Evolutionary conservation across 2,797 vertebrate genomes (phyloP), one percentile per base, ranked within the genome.

Genomic region (Acanthopagrus latus): DNA sequence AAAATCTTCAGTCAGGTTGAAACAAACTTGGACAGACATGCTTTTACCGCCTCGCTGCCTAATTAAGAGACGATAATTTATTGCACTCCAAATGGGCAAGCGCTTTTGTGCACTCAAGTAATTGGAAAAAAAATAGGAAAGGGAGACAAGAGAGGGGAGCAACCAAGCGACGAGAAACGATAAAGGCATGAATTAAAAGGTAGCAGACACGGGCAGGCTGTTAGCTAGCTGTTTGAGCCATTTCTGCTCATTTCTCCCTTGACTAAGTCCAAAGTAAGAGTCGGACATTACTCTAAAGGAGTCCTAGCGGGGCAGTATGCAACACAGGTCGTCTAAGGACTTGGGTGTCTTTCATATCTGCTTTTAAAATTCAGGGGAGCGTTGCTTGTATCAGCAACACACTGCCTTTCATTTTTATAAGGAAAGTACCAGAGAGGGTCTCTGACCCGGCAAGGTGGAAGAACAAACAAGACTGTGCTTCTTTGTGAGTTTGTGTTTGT

Each of bases 31-130:
- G 90, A 90, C 88, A 86, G 90, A 85, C 90, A 86, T 78, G 78
- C 88, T 86, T 93, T 91, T 86, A 86, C 86, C 70, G 66, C 85
- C 81, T 83, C 62, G 50, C 84, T 68, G 79, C 77, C 89, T 93
- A 93, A 94, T 95, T 94, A 93, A 88, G 86, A 91, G 91, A 90
- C 57, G 66, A 86, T 93, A 92, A 94, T 93, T 94, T 87, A 94
- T 91, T 91, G 90, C 90, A 75, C 92, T 93, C 81, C 78, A 91
- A 91, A 89, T 86, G 83, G 90, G 90, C 70, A 25, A 87, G 74
- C 69, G 88, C 88, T 92, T 93, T 92, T 90, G 92, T 93, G 81
- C 92, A 89, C 90, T 88, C 86, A 79, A 87, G 87, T 92, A 92
- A 93, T 91, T 92, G 86, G 85, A 58, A 81, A 75, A 68, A 88